Percentiles rank a stretch among this genome's conserved stretches.
phyloP scores from a whole-genome alignment of 2,797 vertebrate genomes.

The Gymnopithys bicolor region DNA sequence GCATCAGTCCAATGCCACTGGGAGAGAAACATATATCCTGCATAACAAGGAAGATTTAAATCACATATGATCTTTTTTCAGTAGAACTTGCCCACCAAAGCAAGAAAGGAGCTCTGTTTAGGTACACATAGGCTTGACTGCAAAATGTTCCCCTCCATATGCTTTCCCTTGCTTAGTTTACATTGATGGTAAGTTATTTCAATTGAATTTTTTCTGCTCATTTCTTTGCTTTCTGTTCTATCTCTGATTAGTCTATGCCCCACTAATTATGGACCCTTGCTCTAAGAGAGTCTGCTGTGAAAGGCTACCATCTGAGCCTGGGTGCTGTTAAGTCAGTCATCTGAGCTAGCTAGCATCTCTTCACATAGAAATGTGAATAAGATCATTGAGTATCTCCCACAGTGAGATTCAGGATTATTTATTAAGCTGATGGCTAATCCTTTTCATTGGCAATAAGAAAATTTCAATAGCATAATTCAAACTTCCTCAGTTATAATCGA shows the following conservation, averaged over 20 bases:
- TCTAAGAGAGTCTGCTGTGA: neutral
- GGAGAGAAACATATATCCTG: neutral
- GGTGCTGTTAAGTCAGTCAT: neutral
- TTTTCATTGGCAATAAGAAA: neutral
- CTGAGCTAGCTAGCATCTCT: neutral
- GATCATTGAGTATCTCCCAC: neutral
- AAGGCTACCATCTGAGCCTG: neutral
- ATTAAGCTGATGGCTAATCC: neutral
- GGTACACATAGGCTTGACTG: neutral
- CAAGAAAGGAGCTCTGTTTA: neutral
- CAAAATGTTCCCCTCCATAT: neutral
- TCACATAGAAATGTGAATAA: neutral
- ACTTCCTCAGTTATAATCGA: conserved; percentile 3
- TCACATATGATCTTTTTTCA: neutral
- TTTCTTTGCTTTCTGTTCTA: neutral
- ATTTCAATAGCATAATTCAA: neutral
- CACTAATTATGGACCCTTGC: neutral
- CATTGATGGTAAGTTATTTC: neutral
- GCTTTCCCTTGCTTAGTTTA: neutral
- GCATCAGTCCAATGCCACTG: neutral
- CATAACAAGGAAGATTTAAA: neutral
- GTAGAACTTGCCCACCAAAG: neutral
- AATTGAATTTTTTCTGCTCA: neutral
- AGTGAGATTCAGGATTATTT: conserved; percentile 20
- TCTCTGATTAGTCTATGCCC: neutral